Base-by-base conservation (phyloP, 2,797 vertebrate species). In the Cuculus canorus region DNA sequence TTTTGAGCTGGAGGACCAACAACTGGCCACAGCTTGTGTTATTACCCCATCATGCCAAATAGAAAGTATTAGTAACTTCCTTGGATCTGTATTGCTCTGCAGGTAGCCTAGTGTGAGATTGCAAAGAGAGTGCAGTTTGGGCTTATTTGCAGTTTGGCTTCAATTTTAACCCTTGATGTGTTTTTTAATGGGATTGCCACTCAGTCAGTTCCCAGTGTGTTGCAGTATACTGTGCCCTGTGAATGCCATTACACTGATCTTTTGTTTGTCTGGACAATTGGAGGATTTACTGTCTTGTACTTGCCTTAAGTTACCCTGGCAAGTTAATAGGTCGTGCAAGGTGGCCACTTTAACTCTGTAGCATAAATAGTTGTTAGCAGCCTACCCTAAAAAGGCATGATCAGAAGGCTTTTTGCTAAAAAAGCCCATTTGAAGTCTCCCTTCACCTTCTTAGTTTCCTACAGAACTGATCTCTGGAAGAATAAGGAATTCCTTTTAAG, bases 381-480 rank as follows among this genome's bases (percentile, higher is more conserved):
- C 12, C 17, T 60, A 60, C 35, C 14, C 48, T 35, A 56, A 61
- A 33, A 73, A 32, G 53, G n/a, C 1, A 2, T 2, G 10, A 21
- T 37, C 33, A 48, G 52, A 37, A 2, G 3, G 22, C 7, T 5
- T 61, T 61, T 60, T 45, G 19, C 13, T 43, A 15, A 61, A 73
- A 41, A 22, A 78, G 2, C 6, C 16, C 43, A 10, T 47, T 39
- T 45, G 63, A 41, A 79, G 32, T n/a, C 15, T 84, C 28, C 47
- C 15, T 83, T 70, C 3, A 10, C 19, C 48, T 76, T 47, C 43
- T 45, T 32, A 0, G 16, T 35, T 64, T 56, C 14, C n/a, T 18
- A 1, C 1, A 2, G 64, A 81, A 17, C 10, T 0, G 1, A 2
- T 18, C 14, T 48, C 41, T 65, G 41, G 25, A 72, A 80, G 33